A percentile compares a stretch with the other conserved stretches of the same genome.
phyloP scores from a whole-genome alignment of 1,140 invertebrate species.

The Magallana ariakensis region DNA sequence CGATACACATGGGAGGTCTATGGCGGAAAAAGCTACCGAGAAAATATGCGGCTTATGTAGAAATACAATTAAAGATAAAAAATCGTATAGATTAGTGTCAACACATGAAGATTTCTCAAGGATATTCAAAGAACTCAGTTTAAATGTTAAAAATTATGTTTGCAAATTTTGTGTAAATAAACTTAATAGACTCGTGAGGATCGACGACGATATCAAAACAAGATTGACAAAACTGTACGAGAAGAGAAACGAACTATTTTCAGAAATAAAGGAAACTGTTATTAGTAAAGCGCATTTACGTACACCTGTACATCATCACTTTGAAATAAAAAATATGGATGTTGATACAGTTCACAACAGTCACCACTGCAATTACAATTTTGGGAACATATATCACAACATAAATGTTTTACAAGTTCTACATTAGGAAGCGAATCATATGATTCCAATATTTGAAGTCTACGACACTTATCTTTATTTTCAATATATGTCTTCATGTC shows the following conservation, averaged over 20 bases:
- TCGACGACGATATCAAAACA: neutral
- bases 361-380: neutral
- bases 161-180: neutral
- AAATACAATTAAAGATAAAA: too few relatives aligned
- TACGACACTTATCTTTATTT: too few relatives aligned
- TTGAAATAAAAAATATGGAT: too few relatives aligned
- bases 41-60: too few relatives aligned
- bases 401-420: neutral
- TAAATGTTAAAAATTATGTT: neutral
- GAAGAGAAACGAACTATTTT: neutral
- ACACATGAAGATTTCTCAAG: too few relatives aligned
- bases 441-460: slow-evolving; percentile 1
- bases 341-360: too few relatives aligned
- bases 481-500: too few relatives aligned
- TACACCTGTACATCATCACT: too few relatives aligned
- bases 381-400: neutral
- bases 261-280: neutral
- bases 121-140: too few relatives aligned
- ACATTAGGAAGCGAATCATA: slow-evolving; percentile 2
- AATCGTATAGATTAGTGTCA: too few relatives aligned
- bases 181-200: neutral
- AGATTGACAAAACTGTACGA: neutral
- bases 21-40: too few relatives aligned
- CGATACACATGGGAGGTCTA: too few relatives aligned
- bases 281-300: slow-evolving; percentile 9